Evolutionary conservation across 2,113 vertebrate species (phyloP).

Genomic region (Zosterops lateralis): DNA sequence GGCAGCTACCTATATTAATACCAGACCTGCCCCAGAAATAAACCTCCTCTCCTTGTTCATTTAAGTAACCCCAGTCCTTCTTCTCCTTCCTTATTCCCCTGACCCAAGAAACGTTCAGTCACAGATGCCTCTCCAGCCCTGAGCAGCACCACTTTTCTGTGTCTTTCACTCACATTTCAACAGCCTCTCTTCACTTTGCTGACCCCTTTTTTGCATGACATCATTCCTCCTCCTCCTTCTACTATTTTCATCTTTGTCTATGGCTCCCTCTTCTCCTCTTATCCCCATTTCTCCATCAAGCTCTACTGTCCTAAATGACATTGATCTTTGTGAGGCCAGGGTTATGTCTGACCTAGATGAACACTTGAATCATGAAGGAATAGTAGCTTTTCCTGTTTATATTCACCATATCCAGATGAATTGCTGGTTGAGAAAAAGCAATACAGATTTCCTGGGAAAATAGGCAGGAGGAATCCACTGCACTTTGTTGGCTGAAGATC

Average conservation of each 20-base stretch:
- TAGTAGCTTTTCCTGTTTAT: background rate
- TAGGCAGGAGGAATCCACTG: background rate
- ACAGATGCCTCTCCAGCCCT: background rate
- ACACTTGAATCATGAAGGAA: background rate
- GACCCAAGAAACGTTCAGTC: background rate
- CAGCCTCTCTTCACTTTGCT: background rate
- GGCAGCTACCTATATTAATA: background rate
- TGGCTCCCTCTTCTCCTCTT: background rate
- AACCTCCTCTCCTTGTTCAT: background rate
- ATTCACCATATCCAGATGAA: background rate
- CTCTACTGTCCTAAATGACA: background rate
- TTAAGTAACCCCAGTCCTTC: background rate
- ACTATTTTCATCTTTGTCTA: background rate
- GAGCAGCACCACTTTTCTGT: background rate
- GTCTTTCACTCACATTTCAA: background rate
- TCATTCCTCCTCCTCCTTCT: background rate
- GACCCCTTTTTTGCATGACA: background rate
- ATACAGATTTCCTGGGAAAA: background rate
- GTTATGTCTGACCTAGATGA: background rate
- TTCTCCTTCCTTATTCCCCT: background rate
- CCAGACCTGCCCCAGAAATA: background rate
- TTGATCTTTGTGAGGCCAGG: background rate
- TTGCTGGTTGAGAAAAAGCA: background rate
- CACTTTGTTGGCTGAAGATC: background rate
- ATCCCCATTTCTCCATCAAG: background rate